Evolutionary conservation across 2,888 invertebrate species (phyloP).

Genomic region (Drosophila tripunctata): DNA sequence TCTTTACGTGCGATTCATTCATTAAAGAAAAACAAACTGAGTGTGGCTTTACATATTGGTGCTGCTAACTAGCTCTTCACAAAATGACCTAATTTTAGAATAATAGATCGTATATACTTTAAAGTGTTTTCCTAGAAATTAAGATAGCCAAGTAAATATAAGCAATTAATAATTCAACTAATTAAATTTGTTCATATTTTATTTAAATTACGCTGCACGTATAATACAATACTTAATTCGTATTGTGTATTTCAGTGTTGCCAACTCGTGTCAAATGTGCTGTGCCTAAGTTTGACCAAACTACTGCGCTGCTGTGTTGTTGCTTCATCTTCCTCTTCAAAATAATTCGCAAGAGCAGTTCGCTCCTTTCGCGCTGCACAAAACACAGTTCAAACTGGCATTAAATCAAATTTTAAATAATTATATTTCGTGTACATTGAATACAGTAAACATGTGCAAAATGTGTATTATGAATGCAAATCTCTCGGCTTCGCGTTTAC

Average conservation of each 20-base stretch:
- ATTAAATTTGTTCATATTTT: background rate
- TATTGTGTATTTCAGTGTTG: conserved; percentile 3
- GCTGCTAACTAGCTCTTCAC: no score
- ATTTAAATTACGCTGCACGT: background rate
- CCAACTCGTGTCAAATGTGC: conserved; percentile 17
- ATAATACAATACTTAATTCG: background rate
- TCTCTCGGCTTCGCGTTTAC: conserved; percentile 17
- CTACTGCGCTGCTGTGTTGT: conserved; percentile 56
- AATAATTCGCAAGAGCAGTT: conserved; percentile 71
- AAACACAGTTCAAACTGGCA: conserved; percentile 47
- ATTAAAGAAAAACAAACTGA: no score
- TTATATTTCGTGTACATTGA: conserved; percentile 7
- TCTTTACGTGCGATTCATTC: no score
- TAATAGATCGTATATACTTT: no score
- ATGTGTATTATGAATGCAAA: conserved; percentile 27
- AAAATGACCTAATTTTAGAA: no score
- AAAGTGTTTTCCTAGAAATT: no score
- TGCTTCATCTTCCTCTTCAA: conserved; percentile 62
- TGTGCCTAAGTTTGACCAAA: conserved; percentile 20
- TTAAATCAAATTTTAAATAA: conserved; percentile 36
- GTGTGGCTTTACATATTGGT: no score
- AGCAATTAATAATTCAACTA: no score
- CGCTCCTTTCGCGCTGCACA: conserved; percentile 61
- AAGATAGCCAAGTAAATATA: no score
- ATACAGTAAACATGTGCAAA: conserved; percentile 5